Conservation (phyloP, 2,113 vertebrate species). For the Rynchops niger region DNA sequence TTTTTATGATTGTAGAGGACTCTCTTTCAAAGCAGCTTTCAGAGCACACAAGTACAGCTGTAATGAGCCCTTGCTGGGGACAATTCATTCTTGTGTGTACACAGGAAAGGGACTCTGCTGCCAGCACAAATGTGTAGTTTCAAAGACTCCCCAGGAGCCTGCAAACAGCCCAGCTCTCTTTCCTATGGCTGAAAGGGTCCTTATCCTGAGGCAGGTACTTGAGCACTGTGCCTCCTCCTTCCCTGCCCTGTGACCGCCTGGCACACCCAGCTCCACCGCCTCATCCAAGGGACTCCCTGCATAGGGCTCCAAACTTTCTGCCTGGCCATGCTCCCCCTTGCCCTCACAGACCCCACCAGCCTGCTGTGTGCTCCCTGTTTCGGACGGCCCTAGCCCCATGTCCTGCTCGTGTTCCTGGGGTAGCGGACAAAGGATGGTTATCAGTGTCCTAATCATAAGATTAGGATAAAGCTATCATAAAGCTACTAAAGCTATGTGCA, state of each 20-base stretch:
- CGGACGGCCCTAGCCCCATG: no score
- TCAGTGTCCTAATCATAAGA: background rate
- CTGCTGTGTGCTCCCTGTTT: background rate
- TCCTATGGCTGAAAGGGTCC: background rate
- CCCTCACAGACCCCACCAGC: background rate
- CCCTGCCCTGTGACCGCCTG: background rate
- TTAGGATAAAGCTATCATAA: background rate
- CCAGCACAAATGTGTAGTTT: background rate
- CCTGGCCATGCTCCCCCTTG: background rate
- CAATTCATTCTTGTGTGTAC: background rate
- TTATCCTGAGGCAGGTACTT: background rate
- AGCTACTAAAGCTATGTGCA: background rate
- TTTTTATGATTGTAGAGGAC: background rate
- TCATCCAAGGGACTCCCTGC: background rate
- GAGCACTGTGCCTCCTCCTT: rapidly evolving
- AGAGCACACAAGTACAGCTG: background rate
- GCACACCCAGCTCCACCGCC: background rate
- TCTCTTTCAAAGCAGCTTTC: background rate
- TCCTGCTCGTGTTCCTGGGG: background rate
- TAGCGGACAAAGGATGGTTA: background rate
- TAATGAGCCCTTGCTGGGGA: background rate
- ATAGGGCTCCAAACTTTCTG: background rate
- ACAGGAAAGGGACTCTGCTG: background rate
- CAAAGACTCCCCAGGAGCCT: background rate
- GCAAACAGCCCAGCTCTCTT: background rate